Percentiles rank a stretch among this genome's conserved stretches.
These are phyloP conservation scores for Archilochus colubris DNA, from an alignment of 2,113 vertebrate species.

Conservation along the genomic window DNA sequence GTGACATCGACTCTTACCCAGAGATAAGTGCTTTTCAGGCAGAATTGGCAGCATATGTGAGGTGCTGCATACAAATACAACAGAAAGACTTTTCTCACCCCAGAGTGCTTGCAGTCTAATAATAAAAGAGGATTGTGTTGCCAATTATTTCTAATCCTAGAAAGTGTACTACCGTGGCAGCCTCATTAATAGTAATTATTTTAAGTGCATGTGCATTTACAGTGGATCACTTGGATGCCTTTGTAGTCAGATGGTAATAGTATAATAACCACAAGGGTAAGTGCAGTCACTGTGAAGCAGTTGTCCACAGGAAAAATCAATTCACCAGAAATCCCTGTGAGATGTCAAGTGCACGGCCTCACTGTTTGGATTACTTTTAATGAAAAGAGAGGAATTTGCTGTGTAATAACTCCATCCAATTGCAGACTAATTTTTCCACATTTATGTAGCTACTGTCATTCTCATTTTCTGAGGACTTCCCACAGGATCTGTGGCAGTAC, in stretches of 20 bases:
- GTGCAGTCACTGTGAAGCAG: not conserved
- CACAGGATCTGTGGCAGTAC: not conserved
- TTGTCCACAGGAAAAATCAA: not conserved
- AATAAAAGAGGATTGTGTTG: not conserved
- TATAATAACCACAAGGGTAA: not conserved
- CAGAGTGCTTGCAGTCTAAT: not conserved
- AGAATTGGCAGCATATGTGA: not conserved
- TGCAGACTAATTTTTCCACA: conserved; percentile 4
- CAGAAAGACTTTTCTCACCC: not conserved
- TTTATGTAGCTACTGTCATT: not conserved
- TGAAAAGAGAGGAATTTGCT: not conserved
- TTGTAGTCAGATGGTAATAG: not conserved
- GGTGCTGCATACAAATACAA: not conserved
- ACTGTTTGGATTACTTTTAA: not conserved
- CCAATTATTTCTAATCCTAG: conserved; percentile 52
- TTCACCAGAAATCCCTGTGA: not conserved
- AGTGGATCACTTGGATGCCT: conserved; percentile 7
- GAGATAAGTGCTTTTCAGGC: not conserved
- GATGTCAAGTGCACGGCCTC: not conserved
- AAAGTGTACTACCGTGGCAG: not conserved
- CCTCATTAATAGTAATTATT: conserved; percentile 40
- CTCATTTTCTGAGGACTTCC: not conserved
- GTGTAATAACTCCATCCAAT: not conserved
- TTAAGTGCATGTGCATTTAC: conserved; percentile 13
- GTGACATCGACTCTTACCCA: not conserved